Evolutionary conservation across 2,113 vertebrate species (phyloP), one percentile per base, ranked within the genome.

Genomic region (Puma concolor): DNA sequence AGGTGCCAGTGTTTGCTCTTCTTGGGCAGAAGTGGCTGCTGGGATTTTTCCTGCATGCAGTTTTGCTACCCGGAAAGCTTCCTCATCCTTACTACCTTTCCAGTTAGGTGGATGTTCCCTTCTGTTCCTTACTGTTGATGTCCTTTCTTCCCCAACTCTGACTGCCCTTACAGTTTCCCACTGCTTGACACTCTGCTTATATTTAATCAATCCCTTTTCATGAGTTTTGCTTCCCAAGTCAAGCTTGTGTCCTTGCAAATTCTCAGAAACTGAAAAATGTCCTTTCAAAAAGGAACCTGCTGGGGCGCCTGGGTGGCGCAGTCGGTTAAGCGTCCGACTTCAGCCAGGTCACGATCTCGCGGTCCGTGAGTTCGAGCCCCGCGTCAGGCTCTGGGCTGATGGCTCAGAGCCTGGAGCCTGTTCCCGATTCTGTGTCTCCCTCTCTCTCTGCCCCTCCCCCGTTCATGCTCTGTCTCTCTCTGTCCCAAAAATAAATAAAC

Each of bases 141-240:
- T 76, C 25, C n/a, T 50, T 23, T 79, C 10, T 15, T 8, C 57
- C 14, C 50, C 23, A 60, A 60, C 79, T 77, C 87, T 67, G 36
- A 87, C 44, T 86, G 69, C 11, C 64, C 44, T 50, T 80, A 41
- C 16, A 48, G 25, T 90, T 94, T 72, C 72, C 64, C 33, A 57
- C 29, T 48, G 23, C n/a, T 79, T 41, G 15, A 71, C 86, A 52
- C 69, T 95, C 71, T 71, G 82, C 67, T 86, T 25, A 60, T 77
- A 74, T 63, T n/a, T 71, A 80, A 86, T 90, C 41, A 84, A 52
- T 93, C 52, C 7, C 8, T 52, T n/a, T 69, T 96, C 93, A 77
- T 95, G 66, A 76, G 50, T 91, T 91, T 94, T 64, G 13, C 23
- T 74, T 91, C 44, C 31, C 33, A 94, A 90, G 57, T 90, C 95